phyloP scores from a whole-genome alignment of 2,888 invertebrate species.

The Eupithecia inturbata region DNA sequence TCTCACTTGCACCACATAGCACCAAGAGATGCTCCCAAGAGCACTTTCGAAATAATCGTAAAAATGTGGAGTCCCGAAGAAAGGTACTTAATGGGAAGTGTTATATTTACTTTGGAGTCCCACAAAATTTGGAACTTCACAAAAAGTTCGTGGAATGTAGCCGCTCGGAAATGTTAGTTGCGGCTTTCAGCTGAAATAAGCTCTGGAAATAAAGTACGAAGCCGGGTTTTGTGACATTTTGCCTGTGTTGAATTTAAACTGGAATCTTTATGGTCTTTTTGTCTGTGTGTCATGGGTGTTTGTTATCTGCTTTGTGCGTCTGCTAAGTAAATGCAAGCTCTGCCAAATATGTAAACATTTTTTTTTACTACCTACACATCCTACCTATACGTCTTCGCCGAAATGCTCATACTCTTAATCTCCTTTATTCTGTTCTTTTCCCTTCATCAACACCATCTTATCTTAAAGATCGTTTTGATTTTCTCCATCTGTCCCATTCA shows the following conservation, averaged over 20 bases:
- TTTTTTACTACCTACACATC: too few species aligned
- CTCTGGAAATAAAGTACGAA: conserved; percentile 5
- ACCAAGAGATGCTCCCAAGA: conserved; percentile 49
- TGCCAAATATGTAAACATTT: not conserved
- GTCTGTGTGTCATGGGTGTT: not conserved
- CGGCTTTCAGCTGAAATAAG: conserved; percentile 25
- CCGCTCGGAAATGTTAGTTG: conserved; percentile 38
- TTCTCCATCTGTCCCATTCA: too few species aligned
- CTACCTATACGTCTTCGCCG: too few species aligned
- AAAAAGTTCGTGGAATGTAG: conserved; percentile 38
- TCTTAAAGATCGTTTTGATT: too few species aligned
- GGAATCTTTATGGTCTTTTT: not conserved
- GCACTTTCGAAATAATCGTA: conserved; percentile 67
- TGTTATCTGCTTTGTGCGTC: not conserved
- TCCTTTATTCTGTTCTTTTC: too few species aligned
- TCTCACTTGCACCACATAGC: conserved; percentile 44
- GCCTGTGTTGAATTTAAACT: conserved; percentile 23
- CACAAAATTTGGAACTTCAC: conserved; percentile 41
- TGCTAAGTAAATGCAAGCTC: not conserved
- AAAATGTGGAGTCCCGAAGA: conserved; percentile 60
- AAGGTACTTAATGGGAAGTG: conserved; percentile 54
- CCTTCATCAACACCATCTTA: too few species aligned
- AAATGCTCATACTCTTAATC: too few species aligned
- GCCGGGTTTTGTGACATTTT: conserved; percentile 7
- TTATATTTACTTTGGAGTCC: conserved; percentile 52